Base-by-base conservation (phyloP, 1,140 invertebrate species). In the Tetramorium alpestre region DNA sequence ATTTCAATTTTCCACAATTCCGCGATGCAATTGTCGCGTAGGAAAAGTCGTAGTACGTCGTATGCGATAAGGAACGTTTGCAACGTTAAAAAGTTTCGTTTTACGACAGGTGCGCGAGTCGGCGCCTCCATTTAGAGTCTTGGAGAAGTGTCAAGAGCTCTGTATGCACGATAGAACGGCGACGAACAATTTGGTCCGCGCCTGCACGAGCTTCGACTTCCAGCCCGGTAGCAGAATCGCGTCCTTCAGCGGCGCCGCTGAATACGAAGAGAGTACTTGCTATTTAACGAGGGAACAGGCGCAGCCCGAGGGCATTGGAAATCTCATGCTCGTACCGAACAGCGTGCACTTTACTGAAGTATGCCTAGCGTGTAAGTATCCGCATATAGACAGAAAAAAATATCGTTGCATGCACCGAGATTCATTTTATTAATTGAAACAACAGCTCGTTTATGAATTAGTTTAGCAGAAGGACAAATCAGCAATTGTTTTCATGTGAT, bases 221-320 rank as follows among this genome's bases (percentile, higher is more conserved):
- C 97, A 98, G 94, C 98, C 98, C 0, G 98, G 98, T 60, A 97
- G 97, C 92, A 96, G 98, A 28, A 98, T 98, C 85, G 97, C 97
- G 38, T 97, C 97, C 0, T 98, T 97, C 92, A 98, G 97, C 76
- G 97, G 97, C 1, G 97, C 97, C 70, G 97, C 97, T 0, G 98
- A 98, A 92, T 99, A 98, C 92, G 98, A 98, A 93, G 98, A 98
- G 93, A 98, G 98, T 11, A 97, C 97, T n/a, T 99, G 98, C 93
- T 98, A 98, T 93, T 93, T 99, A 76, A 98, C 98, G 8, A 96
- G 97, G 11, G 98, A 98, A 93, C 97, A 98, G 92, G 96, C 97
- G 90, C 96, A 97, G 65, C 98, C 98, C 0, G 98, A 98, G 94
- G 98, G 98, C 22, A 97, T 98, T 44, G 98, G 98, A 25, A 98